A percentile compares a stretch with the other conserved stretches of the same genome.
phyloP scores from a whole-genome alignment of 2,888 invertebrate species.

The Drosophila subsilvestris region DNA sequence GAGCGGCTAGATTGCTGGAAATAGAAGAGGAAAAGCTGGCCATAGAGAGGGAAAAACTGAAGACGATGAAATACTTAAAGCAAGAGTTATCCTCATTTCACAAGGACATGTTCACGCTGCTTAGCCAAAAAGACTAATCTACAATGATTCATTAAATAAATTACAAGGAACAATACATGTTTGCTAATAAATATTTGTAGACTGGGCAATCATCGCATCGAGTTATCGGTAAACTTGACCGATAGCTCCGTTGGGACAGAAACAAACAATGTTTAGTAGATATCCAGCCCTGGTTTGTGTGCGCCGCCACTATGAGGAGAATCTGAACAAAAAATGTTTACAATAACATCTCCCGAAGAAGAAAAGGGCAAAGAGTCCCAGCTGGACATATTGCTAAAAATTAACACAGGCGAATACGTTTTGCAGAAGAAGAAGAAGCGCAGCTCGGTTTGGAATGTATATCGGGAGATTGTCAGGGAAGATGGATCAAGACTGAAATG shows the following conservation, averaged over 20 bases:
- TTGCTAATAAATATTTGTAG: not conserved
- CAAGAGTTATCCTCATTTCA: constrained; percentile 8
- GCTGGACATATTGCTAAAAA: constrained; percentile 64
- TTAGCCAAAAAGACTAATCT: not conserved
- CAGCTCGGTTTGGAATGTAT: constrained; percentile 68
- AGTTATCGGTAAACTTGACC: no score
- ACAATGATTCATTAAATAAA: not conserved
- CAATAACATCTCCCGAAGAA: constrained; percentile 59
- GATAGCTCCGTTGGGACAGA: no score
- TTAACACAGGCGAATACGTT: constrained; percentile 57
- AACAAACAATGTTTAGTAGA: no score
- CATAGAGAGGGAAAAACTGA: constrained; percentile 52
- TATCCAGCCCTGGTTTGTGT: no score
- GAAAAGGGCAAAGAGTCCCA: constrained; percentile 64
- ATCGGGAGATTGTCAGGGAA: constrained; percentile 59
- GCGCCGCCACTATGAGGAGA: not conserved
- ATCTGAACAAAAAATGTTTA: constrained; percentile 48
- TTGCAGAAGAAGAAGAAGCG: constrained; percentile 67
- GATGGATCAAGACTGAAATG: constrained; percentile 66
- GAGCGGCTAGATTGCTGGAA: constrained; percentile 33
- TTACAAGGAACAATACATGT: not conserved
- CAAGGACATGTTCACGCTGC: not conserved
- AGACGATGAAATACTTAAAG: constrained; percentile 47
- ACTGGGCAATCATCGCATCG: no score
- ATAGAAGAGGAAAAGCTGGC: constrained; percentile 60